phyloP scores from a whole-genome alignment of 2,797 vertebrate genomes.

The Scyliorhinus canicula region DNA sequence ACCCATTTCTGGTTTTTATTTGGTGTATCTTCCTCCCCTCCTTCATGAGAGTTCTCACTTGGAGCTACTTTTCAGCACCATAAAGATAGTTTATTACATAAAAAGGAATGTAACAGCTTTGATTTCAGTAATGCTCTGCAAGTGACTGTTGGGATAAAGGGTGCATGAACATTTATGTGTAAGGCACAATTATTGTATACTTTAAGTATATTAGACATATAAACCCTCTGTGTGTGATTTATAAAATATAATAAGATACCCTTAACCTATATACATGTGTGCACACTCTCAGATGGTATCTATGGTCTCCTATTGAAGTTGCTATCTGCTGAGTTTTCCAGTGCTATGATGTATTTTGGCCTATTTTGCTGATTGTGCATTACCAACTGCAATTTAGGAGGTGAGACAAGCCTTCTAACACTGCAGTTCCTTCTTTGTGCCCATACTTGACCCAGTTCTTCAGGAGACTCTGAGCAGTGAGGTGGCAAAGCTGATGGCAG shows the following conservation, averaged over 20 bases:
- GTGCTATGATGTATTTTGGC: background rate
- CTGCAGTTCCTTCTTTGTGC: background rate
- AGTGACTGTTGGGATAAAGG: background rate
- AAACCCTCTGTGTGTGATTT: background rate
- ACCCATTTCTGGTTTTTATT: background rate
- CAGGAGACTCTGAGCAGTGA: background rate
- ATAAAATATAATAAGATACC: background rate
- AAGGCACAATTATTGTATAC: background rate
- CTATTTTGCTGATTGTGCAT: background rate
- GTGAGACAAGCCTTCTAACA: background rate
- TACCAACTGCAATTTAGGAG: background rate
- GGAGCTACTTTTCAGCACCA: background rate
- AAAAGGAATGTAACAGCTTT: background rate
- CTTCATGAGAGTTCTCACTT: background rate
- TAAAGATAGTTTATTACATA: background rate
- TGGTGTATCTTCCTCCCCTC: background rate
- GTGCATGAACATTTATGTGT: background rate
- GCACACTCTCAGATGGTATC: background rate
- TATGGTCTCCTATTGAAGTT: background rate
- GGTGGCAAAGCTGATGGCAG: background rate
- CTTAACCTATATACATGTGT: background rate
- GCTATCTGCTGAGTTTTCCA: background rate
- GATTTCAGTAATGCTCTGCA: background rate
- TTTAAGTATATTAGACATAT: background rate
- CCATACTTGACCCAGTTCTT: background rate